Evolutionary conservation across 2,888 invertebrate species (phyloP).

Genomic region (Tetheella fluctuosa): DNA sequence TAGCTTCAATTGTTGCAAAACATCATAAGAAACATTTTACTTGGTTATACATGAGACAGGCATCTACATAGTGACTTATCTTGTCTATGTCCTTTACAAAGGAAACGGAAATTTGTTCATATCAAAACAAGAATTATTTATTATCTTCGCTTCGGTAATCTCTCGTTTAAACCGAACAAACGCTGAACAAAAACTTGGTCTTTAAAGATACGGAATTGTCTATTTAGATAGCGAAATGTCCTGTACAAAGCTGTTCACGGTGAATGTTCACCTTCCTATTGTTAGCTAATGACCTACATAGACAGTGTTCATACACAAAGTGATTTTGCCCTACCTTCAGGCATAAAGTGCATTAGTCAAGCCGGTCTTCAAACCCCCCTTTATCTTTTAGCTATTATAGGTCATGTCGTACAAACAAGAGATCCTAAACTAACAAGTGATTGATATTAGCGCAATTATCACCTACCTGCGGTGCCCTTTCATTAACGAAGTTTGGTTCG

Average conservation of each 20-base stretch:
- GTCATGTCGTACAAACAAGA: neutral
- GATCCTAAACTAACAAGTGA: neutral
- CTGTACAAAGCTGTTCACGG: neutral
- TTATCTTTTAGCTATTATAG: neutral
- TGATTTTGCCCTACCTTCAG: neutral
- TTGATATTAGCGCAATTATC: neutral
- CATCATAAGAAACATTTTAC: no score
- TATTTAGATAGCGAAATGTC: neutral
- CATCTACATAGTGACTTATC: no score
- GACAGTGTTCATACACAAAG: neutral
- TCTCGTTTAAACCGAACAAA: neutral
- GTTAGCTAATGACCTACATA: neutral
- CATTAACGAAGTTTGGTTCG: neutral
- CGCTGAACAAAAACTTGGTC: neutral
- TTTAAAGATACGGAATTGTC: neutral
- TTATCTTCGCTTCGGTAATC: neutral
- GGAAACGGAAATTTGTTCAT: no score
- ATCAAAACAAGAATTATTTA: neutral
- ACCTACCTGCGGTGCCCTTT: slow-evolving; percentile 4
- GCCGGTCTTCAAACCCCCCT: neutral
- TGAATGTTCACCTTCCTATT: neutral
- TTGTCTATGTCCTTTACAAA: no score
- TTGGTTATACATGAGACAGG: no score
- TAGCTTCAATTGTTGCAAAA: no score
- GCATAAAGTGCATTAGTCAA: neutral